Percentiles rank a stretch among this genome's conserved stretches.
These are phyloP conservation scores for Hypena proboscidalis DNA, from an alignment of 2,888 invertebrate species.

Conservation along the genomic window DNA sequence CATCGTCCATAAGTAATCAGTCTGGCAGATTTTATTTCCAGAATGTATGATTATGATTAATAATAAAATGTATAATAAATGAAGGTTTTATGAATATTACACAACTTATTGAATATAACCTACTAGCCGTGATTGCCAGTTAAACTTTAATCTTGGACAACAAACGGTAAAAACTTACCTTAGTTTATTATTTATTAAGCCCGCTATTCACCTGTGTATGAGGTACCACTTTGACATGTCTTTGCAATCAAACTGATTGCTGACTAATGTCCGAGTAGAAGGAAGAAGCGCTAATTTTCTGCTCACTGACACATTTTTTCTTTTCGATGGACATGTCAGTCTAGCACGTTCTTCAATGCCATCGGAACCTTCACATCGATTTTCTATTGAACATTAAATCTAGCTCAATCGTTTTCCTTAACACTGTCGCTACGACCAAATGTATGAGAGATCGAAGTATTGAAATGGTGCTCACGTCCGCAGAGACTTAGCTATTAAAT, in stretches of 20 bases:
- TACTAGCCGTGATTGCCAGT: slow-evolving; percentile 33
- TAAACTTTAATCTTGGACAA: slow-evolving; percentile 45
- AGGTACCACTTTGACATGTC: slow-evolving; percentile 9
- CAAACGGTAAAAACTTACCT: slow-evolving; percentile 15
- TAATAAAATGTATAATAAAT: too few species aligned
- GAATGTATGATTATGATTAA: neutral
- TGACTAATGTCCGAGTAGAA: slow-evolving; percentile 17
- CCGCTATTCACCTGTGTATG: slow-evolving; percentile 2
- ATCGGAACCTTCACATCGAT: slow-evolving; percentile 8
- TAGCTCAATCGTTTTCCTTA: neutral
- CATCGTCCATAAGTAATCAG: slow-evolving; percentile 1
- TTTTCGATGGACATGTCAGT: slow-evolving; percentile 5
- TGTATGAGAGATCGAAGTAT: neutral
- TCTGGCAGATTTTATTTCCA: neutral
- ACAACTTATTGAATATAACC: slow-evolving; percentile 44
- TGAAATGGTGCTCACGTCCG: too few species aligned
- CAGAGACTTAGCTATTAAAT: too few species aligned
- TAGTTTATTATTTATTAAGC: slow-evolving; percentile 5
- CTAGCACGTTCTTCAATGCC: slow-evolving; percentile 11
- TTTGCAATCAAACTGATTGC: slow-evolving; percentile 10
- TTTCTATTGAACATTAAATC: slow-evolving; percentile 2
- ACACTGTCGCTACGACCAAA: neutral
- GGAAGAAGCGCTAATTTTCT: slow-evolving; percentile 22
- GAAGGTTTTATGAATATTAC: slow-evolving; percentile 36
- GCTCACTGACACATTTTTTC: slow-evolving; percentile 11